Conservation (phyloP, 2,797 vertebrate genomes). For the Petrocephalus schoutedeni region DNA sequence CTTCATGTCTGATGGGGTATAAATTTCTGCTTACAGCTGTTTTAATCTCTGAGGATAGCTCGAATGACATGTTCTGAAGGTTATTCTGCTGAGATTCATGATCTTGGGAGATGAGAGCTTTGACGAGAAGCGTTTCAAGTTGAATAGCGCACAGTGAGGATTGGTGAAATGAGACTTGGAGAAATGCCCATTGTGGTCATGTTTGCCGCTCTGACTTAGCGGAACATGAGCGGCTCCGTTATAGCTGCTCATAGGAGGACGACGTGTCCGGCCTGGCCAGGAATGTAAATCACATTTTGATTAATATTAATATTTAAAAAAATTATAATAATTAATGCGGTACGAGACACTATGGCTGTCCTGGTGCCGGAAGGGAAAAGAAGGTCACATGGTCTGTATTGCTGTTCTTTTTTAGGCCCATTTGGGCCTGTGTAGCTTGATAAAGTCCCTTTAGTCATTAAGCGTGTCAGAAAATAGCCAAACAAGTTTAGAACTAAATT, state of each 20-base stretch:
- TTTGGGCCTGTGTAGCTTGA: neutral
- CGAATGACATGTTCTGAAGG: neutral
- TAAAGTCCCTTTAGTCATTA: neutral
- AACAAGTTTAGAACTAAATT: neutral
- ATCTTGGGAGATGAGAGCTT: neutral
- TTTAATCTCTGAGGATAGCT: neutral
- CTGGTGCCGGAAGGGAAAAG: neutral
- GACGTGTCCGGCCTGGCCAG: neutral
- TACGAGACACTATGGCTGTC: neutral
- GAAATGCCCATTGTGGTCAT: neutral
- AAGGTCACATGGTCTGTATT: neutral
- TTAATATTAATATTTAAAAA: neutral
- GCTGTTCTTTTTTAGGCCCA: conserved; percentile 9
- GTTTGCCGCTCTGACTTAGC: neutral
- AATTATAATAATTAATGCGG: neutral
- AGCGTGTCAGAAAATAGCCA: neutral
- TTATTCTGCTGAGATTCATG: neutral
- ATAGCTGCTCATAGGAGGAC: neutral
- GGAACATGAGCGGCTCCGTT: neutral
- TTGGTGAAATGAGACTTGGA: neutral
- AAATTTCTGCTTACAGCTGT: neutral
- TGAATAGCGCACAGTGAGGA: neutral
- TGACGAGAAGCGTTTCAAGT: neutral
- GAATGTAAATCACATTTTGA: neutral
- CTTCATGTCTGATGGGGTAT: neutral